These are phyloP conservation scores for Calyptommatus sinebrachiatus DNA, from an alignment of 2,113 vertebrate genomes.

Conservation along the genomic window DNA sequence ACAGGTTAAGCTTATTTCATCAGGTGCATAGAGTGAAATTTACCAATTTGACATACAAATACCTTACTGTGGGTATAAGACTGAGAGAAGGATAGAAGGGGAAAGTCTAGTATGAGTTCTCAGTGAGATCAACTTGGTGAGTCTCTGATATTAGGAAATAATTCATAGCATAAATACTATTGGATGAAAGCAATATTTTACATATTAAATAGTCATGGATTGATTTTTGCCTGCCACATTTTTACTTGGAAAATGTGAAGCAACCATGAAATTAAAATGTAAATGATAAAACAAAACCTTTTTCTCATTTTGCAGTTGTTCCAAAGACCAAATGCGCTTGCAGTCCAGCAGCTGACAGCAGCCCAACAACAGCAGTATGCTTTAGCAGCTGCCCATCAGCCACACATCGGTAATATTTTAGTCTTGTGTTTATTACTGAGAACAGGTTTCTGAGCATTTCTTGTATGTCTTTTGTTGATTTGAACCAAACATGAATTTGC, in stretches of 20 bases:
- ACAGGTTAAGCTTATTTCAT: no score
- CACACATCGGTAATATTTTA: conserved; percentile 85
- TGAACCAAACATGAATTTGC: conserved; percentile 3
- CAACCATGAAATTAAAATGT: background rate
- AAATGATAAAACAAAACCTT: background rate
- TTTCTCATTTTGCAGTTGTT: conserved; percentile 78
- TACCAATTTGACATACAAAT: background rate
- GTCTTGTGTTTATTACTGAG: background rate
- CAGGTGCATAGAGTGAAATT: no score
- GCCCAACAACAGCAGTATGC: conserved; percentile 95
- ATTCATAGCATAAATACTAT: background rate
- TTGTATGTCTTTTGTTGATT: conserved; percentile 21
- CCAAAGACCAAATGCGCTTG: conserved; percentile 91
- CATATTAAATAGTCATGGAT: background rate
- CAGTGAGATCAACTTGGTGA: background rate
- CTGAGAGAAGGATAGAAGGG: background rate
- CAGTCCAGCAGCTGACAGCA: conserved; percentile 93
- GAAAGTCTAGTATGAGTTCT: background rate
- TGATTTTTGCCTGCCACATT: background rate
- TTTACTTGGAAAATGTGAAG: background rate
- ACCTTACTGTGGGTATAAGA: background rate
- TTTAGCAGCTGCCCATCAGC: conserved; percentile 90
- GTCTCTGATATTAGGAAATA: background rate
- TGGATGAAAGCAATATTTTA: background rate
- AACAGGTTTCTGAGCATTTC: conserved; percentile 31